Evolutionary conservation across 2,113 vertebrate genomes (phyloP), one percentile per base, ranked within the genome.

Genomic region (Menidia beryllina): DNA sequence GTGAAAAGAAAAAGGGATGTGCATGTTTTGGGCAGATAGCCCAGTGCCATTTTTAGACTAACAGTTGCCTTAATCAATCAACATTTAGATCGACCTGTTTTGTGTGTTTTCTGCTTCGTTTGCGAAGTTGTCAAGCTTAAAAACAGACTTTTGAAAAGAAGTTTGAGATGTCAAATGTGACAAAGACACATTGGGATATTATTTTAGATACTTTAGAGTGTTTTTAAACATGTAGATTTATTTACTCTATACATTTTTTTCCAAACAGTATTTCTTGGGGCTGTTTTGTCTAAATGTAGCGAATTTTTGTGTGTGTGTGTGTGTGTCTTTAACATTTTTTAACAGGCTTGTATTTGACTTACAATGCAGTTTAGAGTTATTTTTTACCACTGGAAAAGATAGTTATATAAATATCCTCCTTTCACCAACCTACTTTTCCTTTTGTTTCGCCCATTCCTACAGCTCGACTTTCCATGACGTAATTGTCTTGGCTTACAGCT

Each of bases 391-490:
- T 7, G 10, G 45, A 38, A 25, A 3, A 34, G 10, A 20, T 43
- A 12, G 47, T 74, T n/a, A 0, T 19, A 4, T 57, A 12, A 19
- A 48, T 36, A 30, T 24, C 5, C 56, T n/a, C 0, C 17, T 10
- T 12, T 23, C 10, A 21, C 0, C 15, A 74, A 27, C 23, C 61
- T 52, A 52, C 50, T 71, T 1, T 57, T 75, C 75, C 88, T 91
- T 91, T 92, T 92, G 91, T 93, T 87, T 92, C 85, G 74, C 80
- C 84, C 77, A 80, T 78, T 91, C 61, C 63, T 81, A 41, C 79
- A 64, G 72, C 82, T 83, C 84, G 86, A 91, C 87, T 82, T 93
- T 93, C 91, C 92, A 93, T 94, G 93, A 94, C 93, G 93, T 94
- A 90, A 93, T 86, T 90, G 81, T 73, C 79, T 85, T 88, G 82